These are phyloP conservation scores for Chaetops frenatus DNA, from an alignment of 2,113 vertebrate genomes.

Conservation along the genomic window DNA sequence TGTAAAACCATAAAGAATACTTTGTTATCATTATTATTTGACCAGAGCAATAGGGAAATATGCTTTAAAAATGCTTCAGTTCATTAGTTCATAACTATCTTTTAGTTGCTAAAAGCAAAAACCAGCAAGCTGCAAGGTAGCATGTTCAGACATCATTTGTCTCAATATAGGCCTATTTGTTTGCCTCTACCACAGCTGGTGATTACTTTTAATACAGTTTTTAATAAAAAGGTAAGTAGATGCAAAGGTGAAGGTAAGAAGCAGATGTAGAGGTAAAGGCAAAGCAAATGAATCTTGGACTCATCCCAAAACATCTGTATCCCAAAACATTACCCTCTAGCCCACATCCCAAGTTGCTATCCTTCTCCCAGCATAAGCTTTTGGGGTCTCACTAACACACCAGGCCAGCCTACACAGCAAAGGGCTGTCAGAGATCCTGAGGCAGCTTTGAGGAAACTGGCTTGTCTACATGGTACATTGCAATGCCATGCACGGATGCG, in stretches of 20 bases:
- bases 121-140: background rate
- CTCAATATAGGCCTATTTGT: background rate
- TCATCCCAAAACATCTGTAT: background rate
- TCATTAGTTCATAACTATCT: background rate
- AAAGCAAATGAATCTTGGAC: background rate
- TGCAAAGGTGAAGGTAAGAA: background rate
- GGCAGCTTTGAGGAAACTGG: slow-evolving; percentile 35
- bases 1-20: slow-evolving; percentile 16
- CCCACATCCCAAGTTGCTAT: background rate
- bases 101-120: background rate
- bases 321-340: background rate
- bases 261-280: background rate
- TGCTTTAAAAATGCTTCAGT: background rate
- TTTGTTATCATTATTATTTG: background rate
- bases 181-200: background rate
- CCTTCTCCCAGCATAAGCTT: background rate
- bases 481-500: background rate
- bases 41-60: slow-evolving; percentile 4
- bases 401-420: slow-evolving; percentile 11
- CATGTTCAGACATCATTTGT: background rate
- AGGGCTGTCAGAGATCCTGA: background rate
- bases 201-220: background rate
- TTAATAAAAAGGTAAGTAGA: background rate
- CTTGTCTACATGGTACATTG: background rate
- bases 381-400: slow-evolving; percentile 17